These are phyloP conservation scores for Cotesia congregata DNA, from an alignment of 2,888 invertebrate genomes.

Conservation along the genomic window DNA sequence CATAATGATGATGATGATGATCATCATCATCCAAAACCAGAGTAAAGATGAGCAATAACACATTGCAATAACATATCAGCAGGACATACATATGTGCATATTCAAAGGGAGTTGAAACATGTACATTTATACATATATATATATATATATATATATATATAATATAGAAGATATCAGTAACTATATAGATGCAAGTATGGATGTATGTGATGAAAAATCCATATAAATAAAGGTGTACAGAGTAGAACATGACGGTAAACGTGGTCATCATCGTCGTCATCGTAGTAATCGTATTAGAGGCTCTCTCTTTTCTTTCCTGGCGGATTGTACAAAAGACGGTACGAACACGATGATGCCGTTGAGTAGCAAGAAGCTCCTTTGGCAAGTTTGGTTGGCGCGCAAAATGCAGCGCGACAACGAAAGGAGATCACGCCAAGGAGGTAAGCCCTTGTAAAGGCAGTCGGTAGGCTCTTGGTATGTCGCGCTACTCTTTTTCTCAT, in stretches of 20 bases:
- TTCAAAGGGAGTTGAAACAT: conserved; percentile 1
- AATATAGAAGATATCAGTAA: background rate
- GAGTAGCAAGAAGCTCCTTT: conserved; percentile 30
- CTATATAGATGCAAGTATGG: background rate
- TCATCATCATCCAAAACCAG: no score
- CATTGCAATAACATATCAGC: background rate
- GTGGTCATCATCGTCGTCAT: background rate
- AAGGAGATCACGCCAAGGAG: conserved; percentile 56
- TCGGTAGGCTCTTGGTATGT: conserved; percentile 45
- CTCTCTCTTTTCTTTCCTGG: background rate
- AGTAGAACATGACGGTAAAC: conserved; percentile 1
- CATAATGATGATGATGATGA: background rate
- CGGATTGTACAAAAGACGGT: conserved; percentile 6
- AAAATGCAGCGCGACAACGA: conserved; percentile 48
- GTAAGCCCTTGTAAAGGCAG: conserved; percentile 56
- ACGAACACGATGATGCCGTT: conserved; percentile 11
- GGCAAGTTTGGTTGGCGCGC: conserved; percentile 37
- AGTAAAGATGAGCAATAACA: background rate
- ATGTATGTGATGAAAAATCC: background rate
- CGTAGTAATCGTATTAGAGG: background rate
- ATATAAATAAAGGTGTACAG: background rate
- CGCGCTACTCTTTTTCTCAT: conserved; percentile 47
- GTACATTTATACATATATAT: background rate
- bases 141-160: background rate
- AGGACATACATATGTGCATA: conserved; percentile 25